Evolutionary conservation across 1,140 invertebrate genomes (phyloP), one percentile per base, ranked within the genome.

Genomic region (Zaprionus gabonicus): DNA sequence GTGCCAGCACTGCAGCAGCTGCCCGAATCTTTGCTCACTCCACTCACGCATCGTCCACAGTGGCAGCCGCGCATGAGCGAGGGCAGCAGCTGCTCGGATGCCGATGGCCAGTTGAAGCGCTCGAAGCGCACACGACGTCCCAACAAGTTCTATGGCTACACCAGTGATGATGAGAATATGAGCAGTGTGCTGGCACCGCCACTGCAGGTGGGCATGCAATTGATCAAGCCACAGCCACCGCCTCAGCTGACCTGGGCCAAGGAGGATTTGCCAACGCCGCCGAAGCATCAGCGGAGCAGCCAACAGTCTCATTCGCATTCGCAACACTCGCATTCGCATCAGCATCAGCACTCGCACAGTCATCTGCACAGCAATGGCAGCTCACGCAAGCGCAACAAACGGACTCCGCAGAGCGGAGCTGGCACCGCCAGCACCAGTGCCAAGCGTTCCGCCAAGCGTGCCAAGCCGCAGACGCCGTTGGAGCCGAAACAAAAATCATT

Each of bases 91-190:
- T 93, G 88, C 51, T 93, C 92, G 1, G 94, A 94, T 86, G 92
- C 94, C 3, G 95, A 95, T 76, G 95, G 91, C 10, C 78, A 86
- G 12, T 58, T 93, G 7, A 96, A 96, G 82, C 93, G 96, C 13
- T 96, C 96, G 1, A 97, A 97, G 91, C 94, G 97, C 28, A 95
- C 96, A 87, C 93, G 96, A 28, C 95, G 96, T 31, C 96, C 96
- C 7, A 97, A 97, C 84, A 96, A 96, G 82, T 97, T 97, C 88
- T 97, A 97, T 84, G 97, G 96, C 2, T 97, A 97, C 91, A 96
- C 96, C 0, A 97, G 96, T 83, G 96, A 97, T 77, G 97, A 97
- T 78, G 96, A 97, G 75, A 90, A 83, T 23, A 79, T 83, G 64
- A 78, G 76, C 41, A 71, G 76, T 25, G 57, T 90, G 1, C 31